Evolutionary conservation across 2,113 vertebrate species (phyloP).

Genomic region (Phalacrocorax brasilianus): DNA sequence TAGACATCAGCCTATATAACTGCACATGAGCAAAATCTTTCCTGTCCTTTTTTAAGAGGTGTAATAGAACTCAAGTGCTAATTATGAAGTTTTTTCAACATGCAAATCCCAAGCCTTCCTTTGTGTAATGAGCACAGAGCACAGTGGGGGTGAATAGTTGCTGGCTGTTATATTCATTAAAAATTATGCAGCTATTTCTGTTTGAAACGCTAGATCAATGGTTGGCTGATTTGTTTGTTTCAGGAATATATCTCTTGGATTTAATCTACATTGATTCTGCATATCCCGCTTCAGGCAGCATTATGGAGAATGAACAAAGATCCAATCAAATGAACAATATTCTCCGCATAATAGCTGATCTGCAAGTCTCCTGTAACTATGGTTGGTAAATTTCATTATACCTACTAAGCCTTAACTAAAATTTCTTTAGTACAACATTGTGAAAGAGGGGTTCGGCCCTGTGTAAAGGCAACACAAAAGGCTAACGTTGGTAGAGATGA

Average conservation of each 20-base stretch:
- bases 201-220: background rate
- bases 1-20: background rate
- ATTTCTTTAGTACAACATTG: background rate
- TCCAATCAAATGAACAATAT: constrained; percentile 98
- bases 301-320: constrained; percentile 93
- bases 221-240: constrained; percentile 38
- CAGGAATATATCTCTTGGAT: constrained; percentile 94
- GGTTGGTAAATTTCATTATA: constrained; percentile 73
- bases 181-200: background rate
- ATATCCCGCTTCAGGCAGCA: constrained; percentile 93
- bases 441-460: background rate
- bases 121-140: background rate
- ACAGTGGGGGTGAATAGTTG: background rate
- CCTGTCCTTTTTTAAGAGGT: background rate
- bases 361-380: constrained; percentile 93
- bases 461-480: background rate
- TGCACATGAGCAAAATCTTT: background rate
- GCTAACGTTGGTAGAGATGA: background rate
- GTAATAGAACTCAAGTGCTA: background rate
- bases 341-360: constrained; percentile 90
- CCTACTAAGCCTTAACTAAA: background rate
- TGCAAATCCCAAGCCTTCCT: background rate
- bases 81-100: background rate
- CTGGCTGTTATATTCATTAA: background rate
- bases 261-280: constrained; percentile 97